These are phyloP conservation scores for Amblyopsis hoosieri DNA, from an alignment of 2,797 vertebrate genomes.

Conservation along the genomic window DNA sequence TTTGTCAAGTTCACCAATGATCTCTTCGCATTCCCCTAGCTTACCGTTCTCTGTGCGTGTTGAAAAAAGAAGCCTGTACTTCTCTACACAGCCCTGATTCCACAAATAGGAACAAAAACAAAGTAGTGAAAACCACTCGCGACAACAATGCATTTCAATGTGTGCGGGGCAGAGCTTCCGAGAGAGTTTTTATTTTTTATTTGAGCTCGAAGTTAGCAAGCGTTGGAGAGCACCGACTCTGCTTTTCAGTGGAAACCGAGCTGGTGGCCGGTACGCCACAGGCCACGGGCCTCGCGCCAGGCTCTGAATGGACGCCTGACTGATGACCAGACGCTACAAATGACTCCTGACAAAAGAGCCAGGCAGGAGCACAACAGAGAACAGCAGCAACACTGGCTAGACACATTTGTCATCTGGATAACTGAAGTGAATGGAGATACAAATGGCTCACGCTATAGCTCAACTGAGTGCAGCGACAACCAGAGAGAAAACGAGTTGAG, in stretches of 20 bases:
- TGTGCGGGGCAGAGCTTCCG: too few species aligned
- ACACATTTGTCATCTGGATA: constrained; percentile 15
- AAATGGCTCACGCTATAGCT: not conserved
- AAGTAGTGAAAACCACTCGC: too few species aligned
- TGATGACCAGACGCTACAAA: constrained; percentile 54
- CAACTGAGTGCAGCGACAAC: not conserved
- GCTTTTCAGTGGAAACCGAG: constrained; percentile 34
- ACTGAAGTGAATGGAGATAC: constrained; percentile 4
- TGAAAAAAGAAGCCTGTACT: too few species aligned
- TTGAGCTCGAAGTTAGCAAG: too few species aligned
- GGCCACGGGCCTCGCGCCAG: constrained; percentile 51
- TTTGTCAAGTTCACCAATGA: too few species aligned
- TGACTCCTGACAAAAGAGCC: constrained; percentile 50
- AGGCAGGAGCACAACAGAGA: constrained; percentile 29
- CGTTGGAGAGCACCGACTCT: not conserved
- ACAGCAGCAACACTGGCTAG: constrained; percentile 12
- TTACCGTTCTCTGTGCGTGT: too few species aligned
- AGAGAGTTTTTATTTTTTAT: too few species aligned
- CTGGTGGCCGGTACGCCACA: constrained; percentile 42
- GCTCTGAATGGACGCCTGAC: constrained; percentile 54
- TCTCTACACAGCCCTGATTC: too few species aligned
- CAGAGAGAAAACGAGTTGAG: not conserved
- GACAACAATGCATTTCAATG: too few species aligned
- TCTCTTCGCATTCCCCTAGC: too few species aligned
- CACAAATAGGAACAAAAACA: too few species aligned